Percentiles rank a stretch among this genome's conserved stretches.
phyloP scores from a whole-genome alignment of 2,797 vertebrate genomes.

The Champsocephalus gunnari region DNA sequence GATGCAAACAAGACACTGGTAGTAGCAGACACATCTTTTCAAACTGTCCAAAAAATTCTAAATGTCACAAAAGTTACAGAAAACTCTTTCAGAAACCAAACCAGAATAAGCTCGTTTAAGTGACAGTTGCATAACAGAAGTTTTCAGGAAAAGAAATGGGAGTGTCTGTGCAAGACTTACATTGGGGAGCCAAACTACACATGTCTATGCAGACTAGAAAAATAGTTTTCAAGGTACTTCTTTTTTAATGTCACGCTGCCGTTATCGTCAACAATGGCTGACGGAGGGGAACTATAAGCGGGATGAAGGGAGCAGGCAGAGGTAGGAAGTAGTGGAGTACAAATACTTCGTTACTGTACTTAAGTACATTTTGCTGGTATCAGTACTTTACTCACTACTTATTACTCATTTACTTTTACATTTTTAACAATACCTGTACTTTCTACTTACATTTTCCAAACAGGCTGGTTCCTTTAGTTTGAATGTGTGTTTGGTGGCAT shows the following conservation, averaged over 20 bases:
- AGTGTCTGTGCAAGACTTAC: background rate
- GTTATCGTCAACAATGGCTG: slow-evolving; percentile 49
- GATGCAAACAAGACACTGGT: slow-evolving; percentile 59
- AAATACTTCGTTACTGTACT: too few species aligned
- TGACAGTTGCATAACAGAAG: slow-evolving; percentile 52
- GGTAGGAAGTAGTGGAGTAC: too few species aligned
- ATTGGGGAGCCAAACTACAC: too few species aligned
- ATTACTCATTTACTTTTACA: too few species aligned
- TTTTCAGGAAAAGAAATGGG: slow-evolving; percentile 41
- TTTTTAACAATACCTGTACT: too few species aligned
- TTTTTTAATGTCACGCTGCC: slow-evolving; percentile 35
- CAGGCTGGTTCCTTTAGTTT: too few species aligned
- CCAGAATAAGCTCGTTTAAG: slow-evolving; percentile 47
- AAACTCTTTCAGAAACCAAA: slow-evolving; percentile 50
- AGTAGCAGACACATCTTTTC: slow-evolving; percentile 55
- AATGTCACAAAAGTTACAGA: slow-evolving; percentile 59
- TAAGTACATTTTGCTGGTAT: too few species aligned
- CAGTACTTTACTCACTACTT: too few species aligned
- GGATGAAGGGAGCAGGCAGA: slow-evolving; percentile 32
- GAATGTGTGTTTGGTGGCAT: too few species aligned
- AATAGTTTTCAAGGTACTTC: slow-evolving; percentile 15
- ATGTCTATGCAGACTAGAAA: slow-evolving; percentile 23
- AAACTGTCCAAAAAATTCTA: slow-evolving; percentile 60
- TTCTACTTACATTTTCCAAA: too few species aligned
- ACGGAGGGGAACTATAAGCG: slow-evolving; percentile 49